These are phyloP conservation scores for Actinia tenebrosa DNA, from an alignment of 64 coral and sea anemone species.

Conservation along the genomic window DNA sequence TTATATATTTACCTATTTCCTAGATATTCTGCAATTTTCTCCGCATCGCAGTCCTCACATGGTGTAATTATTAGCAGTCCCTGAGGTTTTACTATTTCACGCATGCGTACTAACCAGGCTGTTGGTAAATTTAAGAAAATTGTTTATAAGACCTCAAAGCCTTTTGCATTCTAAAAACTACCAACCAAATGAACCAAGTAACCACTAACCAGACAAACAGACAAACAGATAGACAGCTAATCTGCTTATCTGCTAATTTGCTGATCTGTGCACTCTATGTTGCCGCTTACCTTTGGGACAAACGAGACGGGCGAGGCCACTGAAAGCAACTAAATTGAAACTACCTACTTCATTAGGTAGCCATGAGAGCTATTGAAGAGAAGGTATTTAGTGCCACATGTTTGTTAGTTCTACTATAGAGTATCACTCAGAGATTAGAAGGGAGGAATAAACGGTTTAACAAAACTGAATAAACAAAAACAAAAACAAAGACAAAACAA, in stretches of 20 bases:
- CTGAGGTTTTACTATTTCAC: constrained; percentile 27
- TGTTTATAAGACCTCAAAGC: not conserved
- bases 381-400: no score
- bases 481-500: no score
- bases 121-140: not conserved
- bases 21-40: constrained; percentile 15
- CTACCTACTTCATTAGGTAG: constrained; percentile 42
- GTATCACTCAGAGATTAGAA: no score
- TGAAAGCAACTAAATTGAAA: constrained; percentile 31
- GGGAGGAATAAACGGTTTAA: no score
- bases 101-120: constrained; percentile 51
- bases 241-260: no score
- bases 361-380: constrained; percentile 29
- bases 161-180: no score
- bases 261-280: no score
- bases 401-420: no score
- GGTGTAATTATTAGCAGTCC: constrained; percentile 21
- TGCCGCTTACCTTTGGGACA: constrained; percentile 26
- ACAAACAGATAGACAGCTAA: no score
- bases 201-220: no score
- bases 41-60: constrained; percentile 14
- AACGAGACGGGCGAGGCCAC: constrained; percentile 7
- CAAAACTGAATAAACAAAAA: no score
- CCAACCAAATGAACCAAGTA: no score
- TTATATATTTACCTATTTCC: constrained; percentile 22